Evolutionary conservation across 2,888 invertebrate genomes (phyloP).

Genomic region (Sialis fuliginosa): DNA sequence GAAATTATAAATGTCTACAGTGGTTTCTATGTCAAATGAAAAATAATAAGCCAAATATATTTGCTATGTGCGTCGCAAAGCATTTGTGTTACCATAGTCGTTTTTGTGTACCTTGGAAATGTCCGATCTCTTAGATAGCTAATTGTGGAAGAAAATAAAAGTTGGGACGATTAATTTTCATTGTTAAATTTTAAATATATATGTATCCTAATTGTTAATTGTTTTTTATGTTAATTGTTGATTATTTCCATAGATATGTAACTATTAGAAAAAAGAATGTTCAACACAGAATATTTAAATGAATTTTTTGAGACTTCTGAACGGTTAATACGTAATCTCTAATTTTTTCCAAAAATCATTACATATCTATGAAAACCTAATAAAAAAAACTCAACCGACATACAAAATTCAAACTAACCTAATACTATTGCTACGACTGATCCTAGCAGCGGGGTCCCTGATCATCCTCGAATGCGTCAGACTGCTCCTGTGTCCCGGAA

Average conservation of each 20-base stretch:
- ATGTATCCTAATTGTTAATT: too few relatives aligned
- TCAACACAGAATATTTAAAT: too few relatives aligned
- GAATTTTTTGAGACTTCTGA: too few relatives aligned
- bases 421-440: constrained; percentile 83
- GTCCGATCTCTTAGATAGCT: constrained; percentile 89
- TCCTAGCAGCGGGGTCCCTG: constrained; percentile 52
- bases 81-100: constrained; percentile 9
- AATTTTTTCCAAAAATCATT: too few relatives aligned
- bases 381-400: neutral
- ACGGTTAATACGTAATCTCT: too few relatives aligned
- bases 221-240: too few relatives aligned
- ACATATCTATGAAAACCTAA: neutral
- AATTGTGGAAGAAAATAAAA: constrained; percentile 9
- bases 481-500: constrained; percentile 38
- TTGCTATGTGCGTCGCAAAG: constrained; percentile 5
- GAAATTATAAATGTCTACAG: too few relatives aligned
- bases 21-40: too few relatives aligned
- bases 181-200: too few relatives aligned
- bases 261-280: too few relatives aligned
- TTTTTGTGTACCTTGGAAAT: constrained; percentile 63
- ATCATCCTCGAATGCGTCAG: constrained; percentile 52
- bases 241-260: too few relatives aligned
- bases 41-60: too few relatives aligned
- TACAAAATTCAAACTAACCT: constrained; percentile 34
- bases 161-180: neutral